phyloP scores from a whole-genome alignment of 1,140 invertebrate species.

The Drosophila parabipectinata region DNA sequence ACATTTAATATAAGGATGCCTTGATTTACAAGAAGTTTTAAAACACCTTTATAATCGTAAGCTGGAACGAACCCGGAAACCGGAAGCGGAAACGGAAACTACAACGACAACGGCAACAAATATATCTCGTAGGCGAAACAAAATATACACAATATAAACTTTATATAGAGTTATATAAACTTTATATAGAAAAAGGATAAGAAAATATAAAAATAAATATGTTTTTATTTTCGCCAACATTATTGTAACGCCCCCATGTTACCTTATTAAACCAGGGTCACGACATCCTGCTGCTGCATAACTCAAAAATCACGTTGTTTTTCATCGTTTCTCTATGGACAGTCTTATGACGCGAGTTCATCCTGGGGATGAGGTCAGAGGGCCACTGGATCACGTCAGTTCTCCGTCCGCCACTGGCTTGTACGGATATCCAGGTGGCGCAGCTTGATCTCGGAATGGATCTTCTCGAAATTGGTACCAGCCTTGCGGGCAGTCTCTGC shows the following conservation, averaged over 20 bases:
- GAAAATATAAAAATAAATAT: slow-evolving; percentile 17
- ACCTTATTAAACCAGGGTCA: background rate
- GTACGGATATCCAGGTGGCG: slow-evolving; percentile 50
- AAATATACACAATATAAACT: slow-evolving; percentile 12
- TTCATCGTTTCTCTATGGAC: background rate
- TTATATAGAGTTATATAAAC: too few species aligned
- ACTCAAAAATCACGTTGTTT: background rate
- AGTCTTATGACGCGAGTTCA: background rate
- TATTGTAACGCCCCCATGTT: background rate
- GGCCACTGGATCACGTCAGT: slow-evolving; percentile 25
- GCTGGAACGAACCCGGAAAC: too few species aligned
- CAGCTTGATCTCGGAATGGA: slow-evolving; percentile 57
- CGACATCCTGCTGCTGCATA: background rate
- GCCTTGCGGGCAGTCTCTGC: slow-evolving; percentile 32
- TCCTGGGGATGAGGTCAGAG: background rate
- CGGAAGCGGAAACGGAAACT: too few species aligned
- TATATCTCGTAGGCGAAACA: slow-evolving; percentile 1
- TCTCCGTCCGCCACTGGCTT: slow-evolving; percentile 42
- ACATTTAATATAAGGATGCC: background rate
- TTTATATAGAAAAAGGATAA: background rate
- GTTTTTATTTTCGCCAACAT: slow-evolving; percentile 22
- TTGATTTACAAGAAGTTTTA: too few species aligned
- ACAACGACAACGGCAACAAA: background rate
- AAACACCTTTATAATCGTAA: too few species aligned
- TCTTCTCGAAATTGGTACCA: slow-evolving; percentile 56